Evolutionary conservation across 2,888 invertebrate species (phyloP), one percentile per base, ranked within the genome.

Genomic region (Phrixothrix hirtus): DNA sequence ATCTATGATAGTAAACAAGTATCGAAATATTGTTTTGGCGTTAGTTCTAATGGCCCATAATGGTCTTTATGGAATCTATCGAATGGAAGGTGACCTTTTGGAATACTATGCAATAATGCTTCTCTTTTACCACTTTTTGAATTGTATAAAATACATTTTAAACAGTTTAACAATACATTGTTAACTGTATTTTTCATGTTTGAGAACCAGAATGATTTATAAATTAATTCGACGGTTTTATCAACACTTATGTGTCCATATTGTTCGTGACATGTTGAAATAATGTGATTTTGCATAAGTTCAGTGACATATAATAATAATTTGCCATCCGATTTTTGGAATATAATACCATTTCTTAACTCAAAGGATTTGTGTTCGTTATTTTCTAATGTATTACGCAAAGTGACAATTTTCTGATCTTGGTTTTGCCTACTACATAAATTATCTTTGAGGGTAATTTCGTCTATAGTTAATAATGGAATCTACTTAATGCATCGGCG

Each of bases 281-380:
- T 29, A 15, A 59, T 37, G 12, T 39, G 29, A 43, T 14, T 29
- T 37, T 48, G 46, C 57, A 57, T 55, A 11, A 2, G 14, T 25
- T 39, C 12, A 3, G 57, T 55, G 26, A 59, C 59, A 49, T 59
- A 59, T 38, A 59, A 57, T 11, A 55, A 27, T 12, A 55, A 7
- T 14, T 38, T 29, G 12, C 35, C 31, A 10, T 53, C 42, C 7
- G 13, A 14, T 41, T 59, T 55, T 12, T 37, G 12, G 21, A 49
- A 58, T 15, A 55, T 49, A 34, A 59, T 26, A 43, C 44, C 55
- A 35, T 55, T 56, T 10, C 57, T 11, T 12, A 59, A 26, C 42
- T 59, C 59, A 38, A 27, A 57, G 17, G 25, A 6, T 15, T 46
- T 45, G 36, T 38, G 21, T 36, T 59, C 50, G 1, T 2, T 12